Evolutionary conservation across 2,888 invertebrate species (phyloP).

Genomic region (Rugalucina vietnamica): DNA sequence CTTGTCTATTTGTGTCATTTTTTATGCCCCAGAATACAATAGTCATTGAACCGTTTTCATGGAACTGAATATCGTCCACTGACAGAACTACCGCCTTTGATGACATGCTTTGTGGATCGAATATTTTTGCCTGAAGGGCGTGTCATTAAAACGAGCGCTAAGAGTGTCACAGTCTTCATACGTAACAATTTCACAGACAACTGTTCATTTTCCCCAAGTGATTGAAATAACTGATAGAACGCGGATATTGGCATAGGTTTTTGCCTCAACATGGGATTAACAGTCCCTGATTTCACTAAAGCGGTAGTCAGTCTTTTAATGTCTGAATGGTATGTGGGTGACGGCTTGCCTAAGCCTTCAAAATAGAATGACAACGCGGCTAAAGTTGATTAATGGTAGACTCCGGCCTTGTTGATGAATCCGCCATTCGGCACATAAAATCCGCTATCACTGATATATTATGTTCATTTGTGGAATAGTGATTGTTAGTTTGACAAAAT

Average conservation of each 20-base stretch:
- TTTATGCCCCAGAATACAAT: constrained; percentile 20
- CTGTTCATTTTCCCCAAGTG: neutral
- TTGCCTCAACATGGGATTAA: neutral
- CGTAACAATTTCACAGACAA: neutral
- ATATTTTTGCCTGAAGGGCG: constrained; percentile 18
- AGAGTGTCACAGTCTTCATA: neutral
- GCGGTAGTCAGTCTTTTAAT: constrained; percentile 10
- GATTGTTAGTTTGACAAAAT: constrained; percentile 1
- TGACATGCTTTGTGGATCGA: neutral
- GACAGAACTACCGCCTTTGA: neutral
- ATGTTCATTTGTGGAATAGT: neutral
- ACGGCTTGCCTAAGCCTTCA: constrained; percentile 10
- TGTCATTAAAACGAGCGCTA: constrained; percentile 9
- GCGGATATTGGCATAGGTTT: neutral
- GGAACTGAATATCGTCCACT: neutral
- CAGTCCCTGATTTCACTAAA: neutral
- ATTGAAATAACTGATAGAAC: neutral
- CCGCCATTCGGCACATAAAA: neutral
- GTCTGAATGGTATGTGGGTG: neutral
- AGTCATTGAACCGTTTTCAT: neutral
- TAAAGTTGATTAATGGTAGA: neutral
- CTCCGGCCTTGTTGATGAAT: neutral
- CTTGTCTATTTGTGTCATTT: constrained; percentile 26
- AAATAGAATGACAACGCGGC: constrained; percentile 8
- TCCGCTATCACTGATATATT: neutral